Percentiles rank a stretch among this genome's conserved stretches.
Conservation (phyloP, 2,888 invertebrate genomes). For the Rotaria sp. region DNA sequence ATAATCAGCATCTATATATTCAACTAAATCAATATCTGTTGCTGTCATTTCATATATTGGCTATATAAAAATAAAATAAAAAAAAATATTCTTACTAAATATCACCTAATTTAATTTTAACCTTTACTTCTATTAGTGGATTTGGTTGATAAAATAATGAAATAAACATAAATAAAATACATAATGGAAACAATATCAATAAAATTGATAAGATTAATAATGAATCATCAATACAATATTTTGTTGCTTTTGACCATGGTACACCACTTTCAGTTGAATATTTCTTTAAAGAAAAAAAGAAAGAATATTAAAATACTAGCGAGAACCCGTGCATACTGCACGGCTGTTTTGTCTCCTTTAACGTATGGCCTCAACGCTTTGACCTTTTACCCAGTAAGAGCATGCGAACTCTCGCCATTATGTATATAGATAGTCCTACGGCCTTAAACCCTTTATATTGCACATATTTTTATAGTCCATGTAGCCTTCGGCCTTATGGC, state of each 20-base stretch:
- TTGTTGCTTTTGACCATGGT: constrained; percentile 70
- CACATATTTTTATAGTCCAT: too few relatives aligned
- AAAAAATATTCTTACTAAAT: constrained; percentile 59
- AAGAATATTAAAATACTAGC: too few relatives aligned
- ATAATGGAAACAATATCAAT: constrained; percentile 92
- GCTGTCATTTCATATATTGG: constrained; percentile 84
- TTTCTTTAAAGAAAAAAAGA: constrained; percentile 57
- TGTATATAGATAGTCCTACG: too few relatives aligned
- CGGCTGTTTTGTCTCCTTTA: too few relatives aligned
- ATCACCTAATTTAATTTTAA: constrained; percentile 77
- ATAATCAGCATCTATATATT: constrained; percentile 38
- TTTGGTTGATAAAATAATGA: constrained; percentile 64
- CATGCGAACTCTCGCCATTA: too few relatives aligned
- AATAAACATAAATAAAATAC: constrained; percentile 72
- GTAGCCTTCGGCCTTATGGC: too few relatives aligned
- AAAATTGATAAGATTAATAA: constrained; percentile 72
- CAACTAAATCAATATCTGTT: constrained; percentile 67
- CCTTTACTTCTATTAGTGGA: constrained; percentile 73
- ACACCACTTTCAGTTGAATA: constrained; percentile 84
- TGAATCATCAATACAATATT: constrained; percentile 83
- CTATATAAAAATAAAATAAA: constrained; percentile 45
- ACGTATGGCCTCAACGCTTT: too few relatives aligned
- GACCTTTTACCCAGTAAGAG: too few relatives aligned
- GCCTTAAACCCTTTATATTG: too few relatives aligned
- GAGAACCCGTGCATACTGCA: too few relatives aligned